Evolutionary conservation across 2,113 vertebrate genomes (phyloP).

Genomic region (Carassius auratus): DNA sequence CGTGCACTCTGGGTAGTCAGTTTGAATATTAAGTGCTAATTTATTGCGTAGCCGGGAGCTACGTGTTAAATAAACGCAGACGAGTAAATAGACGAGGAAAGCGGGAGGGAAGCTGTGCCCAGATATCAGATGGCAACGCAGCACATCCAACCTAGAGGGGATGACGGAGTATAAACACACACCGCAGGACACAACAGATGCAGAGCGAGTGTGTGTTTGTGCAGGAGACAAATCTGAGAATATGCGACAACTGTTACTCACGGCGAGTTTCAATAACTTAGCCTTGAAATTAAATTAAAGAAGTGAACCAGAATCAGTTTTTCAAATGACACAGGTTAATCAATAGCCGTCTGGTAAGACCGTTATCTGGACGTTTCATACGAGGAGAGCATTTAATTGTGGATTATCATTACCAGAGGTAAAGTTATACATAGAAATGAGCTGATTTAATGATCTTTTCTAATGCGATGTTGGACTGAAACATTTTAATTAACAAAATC

Average conservation of each 20-base stretch:
- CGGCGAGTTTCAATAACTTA: slow-evolving; percentile 5
- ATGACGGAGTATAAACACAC: slow-evolving; percentile 50
- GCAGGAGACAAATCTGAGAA: slow-evolving; percentile 30
- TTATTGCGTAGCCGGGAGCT: slow-evolving; percentile 73
- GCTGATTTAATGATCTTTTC: slow-evolving; percentile 27
- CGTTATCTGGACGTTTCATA: slow-evolving; percentile 27
- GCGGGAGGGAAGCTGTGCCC: slow-evolving; percentile 55
- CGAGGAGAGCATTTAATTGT: slow-evolving; percentile 24
- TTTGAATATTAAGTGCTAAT: slow-evolving; percentile 75
- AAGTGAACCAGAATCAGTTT: slow-evolving; percentile 28
- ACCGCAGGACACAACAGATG: slow-evolving; percentile 47
- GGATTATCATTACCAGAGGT: slow-evolving; percentile 31
- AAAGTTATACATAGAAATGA: slow-evolving; percentile 21
- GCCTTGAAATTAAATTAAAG: slow-evolving; percentile 25
- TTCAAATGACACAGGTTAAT: slow-evolving; percentile 28
- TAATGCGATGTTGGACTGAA: background rate
- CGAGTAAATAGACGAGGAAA: slow-evolving; percentile 67
- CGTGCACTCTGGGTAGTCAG: slow-evolving; percentile 49
- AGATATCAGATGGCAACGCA: slow-evolving; percentile 68
- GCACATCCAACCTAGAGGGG: slow-evolving; percentile 31
- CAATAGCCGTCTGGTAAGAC: background rate
- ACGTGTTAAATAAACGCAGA: slow-evolving; percentile 74
- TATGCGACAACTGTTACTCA: slow-evolving; percentile 21
- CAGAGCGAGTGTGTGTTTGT: background rate
- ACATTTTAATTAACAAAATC: slow-evolving; percentile 4